These are phyloP conservation scores for Galeruca laticollis DNA, from an alignment of 2,888 invertebrate species.

Conservation along the genomic window DNA sequence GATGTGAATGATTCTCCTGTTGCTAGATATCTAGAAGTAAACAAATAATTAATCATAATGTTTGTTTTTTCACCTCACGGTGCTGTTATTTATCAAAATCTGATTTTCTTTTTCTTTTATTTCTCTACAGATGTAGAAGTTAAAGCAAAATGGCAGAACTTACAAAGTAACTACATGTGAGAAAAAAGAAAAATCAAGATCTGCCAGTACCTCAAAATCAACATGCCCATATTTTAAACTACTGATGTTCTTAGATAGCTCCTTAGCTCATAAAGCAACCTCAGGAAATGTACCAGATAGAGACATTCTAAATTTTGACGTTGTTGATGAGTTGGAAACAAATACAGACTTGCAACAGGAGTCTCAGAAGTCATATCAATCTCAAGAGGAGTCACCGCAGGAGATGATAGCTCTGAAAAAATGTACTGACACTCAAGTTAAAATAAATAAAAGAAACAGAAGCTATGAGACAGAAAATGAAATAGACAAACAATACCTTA, in stretches of 20 bases:
- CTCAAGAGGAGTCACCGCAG: not conserved
- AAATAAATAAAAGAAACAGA: too few species aligned
- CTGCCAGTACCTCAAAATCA: not conserved
- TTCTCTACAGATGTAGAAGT: not conserved
- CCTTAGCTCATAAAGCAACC: not conserved
- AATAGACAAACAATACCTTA: too few species aligned
- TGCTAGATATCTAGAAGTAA: too few species aligned
- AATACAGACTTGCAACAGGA: not conserved
- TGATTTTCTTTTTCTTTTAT: not conserved
- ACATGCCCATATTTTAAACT: not conserved
- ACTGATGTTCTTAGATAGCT: too few species aligned
- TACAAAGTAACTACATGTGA: not conserved
- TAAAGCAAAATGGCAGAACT: not conserved
- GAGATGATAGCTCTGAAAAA: too few species aligned
- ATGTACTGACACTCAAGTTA: not conserved
- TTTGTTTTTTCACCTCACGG: too few species aligned
- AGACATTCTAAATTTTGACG: not conserved
- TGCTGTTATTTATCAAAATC: too few species aligned
- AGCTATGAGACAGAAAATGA: too few species aligned
- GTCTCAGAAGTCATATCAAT: not conserved
- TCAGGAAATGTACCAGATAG: not conserved
- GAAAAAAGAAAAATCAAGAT: not conserved
- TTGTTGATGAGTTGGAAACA: not conserved
- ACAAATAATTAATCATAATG: too few species aligned
- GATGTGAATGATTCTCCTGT: too few species aligned